These are phyloP conservation scores for Notothenia coriiceps DNA, from an alignment of 2,113 vertebrate genomes.

Conservation along the genomic window DNA sequence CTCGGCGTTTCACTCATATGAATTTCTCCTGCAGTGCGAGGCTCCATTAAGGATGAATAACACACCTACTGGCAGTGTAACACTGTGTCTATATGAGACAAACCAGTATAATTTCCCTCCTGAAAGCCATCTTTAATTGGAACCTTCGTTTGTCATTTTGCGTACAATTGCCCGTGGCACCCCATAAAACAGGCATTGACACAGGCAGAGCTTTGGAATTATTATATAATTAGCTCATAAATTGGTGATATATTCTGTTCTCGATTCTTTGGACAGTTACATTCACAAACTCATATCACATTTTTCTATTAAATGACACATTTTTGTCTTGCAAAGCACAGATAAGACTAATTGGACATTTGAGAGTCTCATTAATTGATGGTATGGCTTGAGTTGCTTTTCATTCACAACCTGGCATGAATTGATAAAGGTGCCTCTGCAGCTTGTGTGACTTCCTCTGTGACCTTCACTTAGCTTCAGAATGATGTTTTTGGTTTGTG, in stretches of 20 bases:
- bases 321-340: slow-evolving; percentile 78
- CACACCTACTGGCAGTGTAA: slow-evolving; percentile 44
- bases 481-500: slow-evolving; percentile 52
- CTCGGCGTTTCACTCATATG: slow-evolving; percentile 26
- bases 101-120: slow-evolving; percentile 53
- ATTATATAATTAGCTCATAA: slow-evolving; percentile 80
- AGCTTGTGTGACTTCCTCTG: slow-evolving; percentile 41
- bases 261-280: slow-evolving; percentile 56
- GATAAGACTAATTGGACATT: slow-evolving; percentile 84
- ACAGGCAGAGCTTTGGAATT: slow-evolving; percentile 69
- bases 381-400: slow-evolving; percentile 73
- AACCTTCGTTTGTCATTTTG: slow-evolving; percentile 75
- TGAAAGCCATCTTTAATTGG: slow-evolving; percentile 80
- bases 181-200: slow-evolving; percentile 61
- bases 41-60: slow-evolving; percentile 73
- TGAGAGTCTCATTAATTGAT: slow-evolving; percentile 75
- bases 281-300: slow-evolving; percentile 69
- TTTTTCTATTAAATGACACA: slow-evolving; percentile 76
- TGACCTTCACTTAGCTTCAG: slow-evolving; percentile 74
- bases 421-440: slow-evolving; percentile 69
- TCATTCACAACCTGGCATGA: slow-evolving; percentile 69
- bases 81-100: slow-evolving; percentile 48
- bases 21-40: slow-evolving; percentile 48
- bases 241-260: slow-evolving; percentile 74
- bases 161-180: slow-evolving; percentile 52